Conservation (phyloP, 2,113 vertebrate genomes). For the Bagarius yarrelli region DNA sequence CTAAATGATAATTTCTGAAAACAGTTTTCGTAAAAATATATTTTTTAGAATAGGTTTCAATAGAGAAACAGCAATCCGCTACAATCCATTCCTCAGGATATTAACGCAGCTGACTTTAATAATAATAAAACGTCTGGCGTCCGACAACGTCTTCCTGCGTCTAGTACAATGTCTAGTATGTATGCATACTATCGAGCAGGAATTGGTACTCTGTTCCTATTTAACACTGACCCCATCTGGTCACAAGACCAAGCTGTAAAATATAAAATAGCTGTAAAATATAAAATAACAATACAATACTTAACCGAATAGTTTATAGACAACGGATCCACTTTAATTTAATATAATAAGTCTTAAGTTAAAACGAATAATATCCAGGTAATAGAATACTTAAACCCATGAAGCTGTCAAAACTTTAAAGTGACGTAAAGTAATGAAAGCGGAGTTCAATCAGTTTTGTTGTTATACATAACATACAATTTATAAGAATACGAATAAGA, state of each 20-base stretch:
- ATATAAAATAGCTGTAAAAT: not conserved
- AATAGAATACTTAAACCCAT: not conserved
- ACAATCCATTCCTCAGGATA: not conserved
- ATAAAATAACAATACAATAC: not conserved
- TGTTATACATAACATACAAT: too few relatives aligned
- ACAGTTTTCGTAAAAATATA: not conserved
- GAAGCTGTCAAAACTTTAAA: not conserved
- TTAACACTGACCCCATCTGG: slow-evolving; percentile 47
- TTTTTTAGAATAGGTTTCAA: too few relatives aligned
- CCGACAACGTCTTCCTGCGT: not conserved
- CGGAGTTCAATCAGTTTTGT: not conserved
- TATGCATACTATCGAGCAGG: not conserved
- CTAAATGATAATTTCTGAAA: not conserved
- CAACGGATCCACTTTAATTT: not conserved
- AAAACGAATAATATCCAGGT: not conserved
- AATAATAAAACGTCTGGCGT: not conserved
- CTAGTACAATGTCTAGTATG: slow-evolving; percentile 3
- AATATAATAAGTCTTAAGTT: not conserved
- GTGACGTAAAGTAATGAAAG: slow-evolving; percentile 1
- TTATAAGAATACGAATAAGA: too few relatives aligned
- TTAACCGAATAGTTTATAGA: not conserved
- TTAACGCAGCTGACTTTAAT: not conserved
- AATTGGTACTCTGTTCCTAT: not conserved
- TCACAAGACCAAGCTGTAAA: not conserved
- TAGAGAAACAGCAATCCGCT: not conserved